A percentile compares a stretch with the other conserved stretches of the same genome.
These are phyloP conservation scores for Haemorhous mexicanus DNA, from an alignment of 2,113 vertebrate genomes.

Conservation along the genomic window DNA sequence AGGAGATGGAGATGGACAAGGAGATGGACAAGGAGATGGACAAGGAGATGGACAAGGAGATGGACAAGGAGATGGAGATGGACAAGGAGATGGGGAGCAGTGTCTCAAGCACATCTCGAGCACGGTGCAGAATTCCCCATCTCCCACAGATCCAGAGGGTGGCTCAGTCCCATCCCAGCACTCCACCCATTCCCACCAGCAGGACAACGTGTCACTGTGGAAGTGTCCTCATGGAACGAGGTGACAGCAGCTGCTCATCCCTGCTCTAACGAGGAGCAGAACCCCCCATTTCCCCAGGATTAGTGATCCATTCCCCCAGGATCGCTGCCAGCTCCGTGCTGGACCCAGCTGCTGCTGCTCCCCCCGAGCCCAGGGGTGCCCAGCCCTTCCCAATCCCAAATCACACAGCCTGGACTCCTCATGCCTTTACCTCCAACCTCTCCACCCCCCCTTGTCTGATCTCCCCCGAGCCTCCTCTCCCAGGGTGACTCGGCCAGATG, in stretches of 20 bases:
- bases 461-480: not conserved
- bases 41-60: too few relatives aligned
- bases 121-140: rapidly evolving
- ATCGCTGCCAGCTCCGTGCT: not conserved
- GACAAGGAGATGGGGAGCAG: not conserved
- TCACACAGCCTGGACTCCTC: not conserved
- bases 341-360: not conserved
- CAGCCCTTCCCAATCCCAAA: not conserved
- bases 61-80: not conserved
- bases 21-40: not conserved
- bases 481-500: not conserved
- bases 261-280: not conserved
- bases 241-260: not conserved
- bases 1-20: not conserved
- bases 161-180: rapidly evolving
- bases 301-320: not conserved
- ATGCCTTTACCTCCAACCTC: rapidly evolving
- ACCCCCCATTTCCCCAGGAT: too few relatives aligned
- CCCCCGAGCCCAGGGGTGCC: not conserved
- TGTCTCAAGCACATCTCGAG: rapidly evolving
- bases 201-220: rapidly evolving
- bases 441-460: rapidly evolving
- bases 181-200: not conserved
- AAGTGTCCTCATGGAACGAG: rapidly evolving
- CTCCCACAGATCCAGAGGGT: not conserved